phyloP scores from a whole-genome alignment of 2,797 vertebrate species.

The Microctenopoma stevenorrisi region DNA sequence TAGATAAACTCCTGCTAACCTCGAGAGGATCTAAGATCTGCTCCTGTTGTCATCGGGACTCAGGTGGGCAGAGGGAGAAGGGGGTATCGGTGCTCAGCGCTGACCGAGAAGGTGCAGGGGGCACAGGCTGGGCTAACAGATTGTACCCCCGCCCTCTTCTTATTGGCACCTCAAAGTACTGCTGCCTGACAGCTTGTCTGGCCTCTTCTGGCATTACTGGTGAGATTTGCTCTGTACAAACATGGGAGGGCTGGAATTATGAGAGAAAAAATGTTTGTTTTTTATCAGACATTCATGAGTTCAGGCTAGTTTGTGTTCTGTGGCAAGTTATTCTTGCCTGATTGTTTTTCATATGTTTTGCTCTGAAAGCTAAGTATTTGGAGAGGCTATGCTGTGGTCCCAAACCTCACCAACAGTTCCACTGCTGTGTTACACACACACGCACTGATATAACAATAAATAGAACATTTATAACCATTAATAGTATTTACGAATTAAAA shows the following conservation, averaged over 20 bases:
- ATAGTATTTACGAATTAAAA: not conserved
- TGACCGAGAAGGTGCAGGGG: conserved; percentile 55
- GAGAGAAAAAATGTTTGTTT: conserved; percentile 20
- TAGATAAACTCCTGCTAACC: conserved; percentile 77
- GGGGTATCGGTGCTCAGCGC: conserved; percentile 30
- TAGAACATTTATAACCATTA: too few species aligned
- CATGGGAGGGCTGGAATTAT: conserved; percentile 26
- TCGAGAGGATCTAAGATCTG: conserved; percentile 75
- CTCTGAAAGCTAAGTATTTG: too few species aligned
- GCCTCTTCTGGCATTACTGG: conserved; percentile 41
- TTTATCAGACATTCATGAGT: conserved; percentile 29
- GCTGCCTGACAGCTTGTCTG: conserved; percentile 66
- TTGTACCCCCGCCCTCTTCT: conserved; percentile 55
- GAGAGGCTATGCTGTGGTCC: too few species aligned
- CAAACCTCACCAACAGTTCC: too few species aligned
- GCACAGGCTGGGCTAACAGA: conserved; percentile 73
- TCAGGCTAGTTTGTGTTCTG: conserved; percentile 21
- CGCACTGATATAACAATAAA: too few species aligned
- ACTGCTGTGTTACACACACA: too few species aligned
- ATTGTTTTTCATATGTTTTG: too few species aligned
- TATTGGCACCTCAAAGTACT: conserved; percentile 57
- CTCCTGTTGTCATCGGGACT: conserved; percentile 66
- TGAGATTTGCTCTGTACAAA: conserved; percentile 20
- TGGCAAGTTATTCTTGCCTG: too few species aligned
- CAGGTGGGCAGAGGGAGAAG: conserved; percentile 56